These are phyloP conservation scores for Allacma fusca DNA, from an alignment of 2,888 invertebrate genomes.

Conservation along the genomic window DNA sequence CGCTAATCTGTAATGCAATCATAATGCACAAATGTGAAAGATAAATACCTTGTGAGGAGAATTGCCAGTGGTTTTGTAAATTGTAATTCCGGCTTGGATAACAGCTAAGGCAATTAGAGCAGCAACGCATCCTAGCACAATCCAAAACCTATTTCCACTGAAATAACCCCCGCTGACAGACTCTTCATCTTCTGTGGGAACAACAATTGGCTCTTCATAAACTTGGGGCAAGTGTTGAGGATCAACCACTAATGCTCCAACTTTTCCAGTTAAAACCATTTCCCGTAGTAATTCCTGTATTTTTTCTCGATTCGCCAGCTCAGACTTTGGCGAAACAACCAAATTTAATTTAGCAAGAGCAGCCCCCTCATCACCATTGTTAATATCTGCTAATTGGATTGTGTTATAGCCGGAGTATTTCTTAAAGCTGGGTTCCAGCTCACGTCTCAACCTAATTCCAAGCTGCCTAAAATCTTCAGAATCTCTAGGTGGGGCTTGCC, in stretches of 20 bases:
- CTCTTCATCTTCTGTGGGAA: constrained; percentile 44
- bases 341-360: constrained; percentile 80
- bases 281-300: constrained; percentile 73
- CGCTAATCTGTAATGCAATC: too few species aligned
- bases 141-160: constrained; percentile 71
- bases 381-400: constrained; percentile 74
- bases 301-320: constrained; percentile 63
- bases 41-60: constrained; percentile 73
- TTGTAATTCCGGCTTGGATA: constrained; percentile 83
- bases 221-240: constrained; percentile 75
- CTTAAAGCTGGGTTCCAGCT: constrained; percentile 71
- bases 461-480: constrained; percentile 64
- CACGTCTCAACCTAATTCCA: constrained; percentile 72
- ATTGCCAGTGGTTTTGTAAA: constrained; percentile 72
- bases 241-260: constrained; percentile 82
- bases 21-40: constrained; percentile 1
- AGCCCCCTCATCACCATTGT: constrained; percentile 70
- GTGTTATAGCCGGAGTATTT: constrained; percentile 77
- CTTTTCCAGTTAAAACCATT: constrained; percentile 75
- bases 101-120: constrained; percentile 81
- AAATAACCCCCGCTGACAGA: too few species aligned
- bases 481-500: constrained; percentile 28
- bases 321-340: constrained; percentile 75
- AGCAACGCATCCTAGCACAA: constrained; percentile 81
- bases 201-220: constrained; percentile 24